A percentile compares a stretch with the other conserved stretches of the same genome.
phyloP scores from a whole-genome alignment of 2,113 vertebrate genomes.

The Rhinogobius similis region DNA sequence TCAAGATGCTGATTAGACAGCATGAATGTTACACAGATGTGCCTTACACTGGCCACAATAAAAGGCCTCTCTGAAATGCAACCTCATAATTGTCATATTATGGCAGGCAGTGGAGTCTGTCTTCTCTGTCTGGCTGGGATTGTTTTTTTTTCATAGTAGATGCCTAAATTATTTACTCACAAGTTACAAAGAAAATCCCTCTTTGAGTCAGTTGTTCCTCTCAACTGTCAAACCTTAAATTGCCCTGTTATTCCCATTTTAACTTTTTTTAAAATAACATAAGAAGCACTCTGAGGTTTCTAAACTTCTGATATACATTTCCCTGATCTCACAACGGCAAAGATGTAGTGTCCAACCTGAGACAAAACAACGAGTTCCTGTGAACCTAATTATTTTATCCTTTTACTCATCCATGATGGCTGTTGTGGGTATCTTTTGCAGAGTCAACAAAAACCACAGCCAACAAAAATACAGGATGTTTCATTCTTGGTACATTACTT shows the following conservation, averaged over 20 bases:
- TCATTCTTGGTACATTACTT: neutral
- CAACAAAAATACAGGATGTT: neutral
- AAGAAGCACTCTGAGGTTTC: too few relatives aligned
- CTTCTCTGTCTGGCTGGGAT: slow-evolving; percentile 75
- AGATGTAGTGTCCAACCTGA: too few relatives aligned
- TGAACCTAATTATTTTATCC: neutral
- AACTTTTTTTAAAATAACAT: neutral
- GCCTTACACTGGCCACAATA: too few relatives aligned
- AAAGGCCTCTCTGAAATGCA: slow-evolving; percentile 13
- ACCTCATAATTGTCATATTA: slow-evolving; percentile 25
- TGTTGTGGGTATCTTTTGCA: slow-evolving; percentile 13
- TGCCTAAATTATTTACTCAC: slow-evolving; percentile 75
- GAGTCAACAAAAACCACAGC: neutral
- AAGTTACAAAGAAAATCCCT: slow-evolving; percentile 76
- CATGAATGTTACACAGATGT: too few relatives aligned
- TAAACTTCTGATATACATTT: too few relatives aligned
- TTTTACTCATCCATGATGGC: neutral
- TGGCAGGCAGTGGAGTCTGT: slow-evolving; percentile 54
- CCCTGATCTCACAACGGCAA: too few relatives aligned
- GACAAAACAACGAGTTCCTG: too few relatives aligned
- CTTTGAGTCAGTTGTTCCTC: slow-evolving; percentile 72
- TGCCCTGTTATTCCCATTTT: slow-evolving; percentile 65
- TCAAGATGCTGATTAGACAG: too few relatives aligned
- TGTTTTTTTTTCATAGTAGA: slow-evolving; percentile 69
- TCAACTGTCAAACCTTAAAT: slow-evolving; percentile 77